A percentile compares a stretch with the other conserved stretches of the same genome.
phyloP scores from a whole-genome alignment of 2,113 vertebrate genomes.

The Tretioscincus oriximinensis region DNA sequence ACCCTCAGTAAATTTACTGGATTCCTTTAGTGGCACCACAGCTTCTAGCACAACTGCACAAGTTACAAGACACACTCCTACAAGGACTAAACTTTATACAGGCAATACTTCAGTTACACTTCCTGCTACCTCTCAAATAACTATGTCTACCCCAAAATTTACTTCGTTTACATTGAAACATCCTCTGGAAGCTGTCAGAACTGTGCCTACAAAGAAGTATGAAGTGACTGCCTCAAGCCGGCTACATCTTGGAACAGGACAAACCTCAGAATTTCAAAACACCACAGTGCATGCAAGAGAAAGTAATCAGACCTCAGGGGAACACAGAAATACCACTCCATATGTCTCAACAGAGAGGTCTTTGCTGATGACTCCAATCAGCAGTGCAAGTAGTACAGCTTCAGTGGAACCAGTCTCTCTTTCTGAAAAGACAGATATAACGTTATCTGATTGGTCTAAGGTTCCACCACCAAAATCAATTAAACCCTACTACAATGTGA shows the following conservation, averaged over 20 bases:
- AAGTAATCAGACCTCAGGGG: conserved; percentile 25
- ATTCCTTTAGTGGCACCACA: conserved; percentile 34
- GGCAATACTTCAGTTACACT: conserved; percentile 31
- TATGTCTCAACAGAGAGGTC: conserved; percentile 36
- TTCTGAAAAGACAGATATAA: conserved; percentile 28
- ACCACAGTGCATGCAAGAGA: conserved; percentile 33
- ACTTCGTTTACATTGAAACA: conserved; percentile 37
- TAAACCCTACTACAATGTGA: conserved; percentile 39
- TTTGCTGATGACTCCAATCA: conserved; percentile 19
- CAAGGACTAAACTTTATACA: conserved; percentile 27
- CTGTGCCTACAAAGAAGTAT: conserved; percentile 15
- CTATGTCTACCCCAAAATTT: background rate
- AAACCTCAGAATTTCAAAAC: conserved; percentile 50
- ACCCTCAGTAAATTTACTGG: conserved; percentile 43
- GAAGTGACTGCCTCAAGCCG: conserved; percentile 13
- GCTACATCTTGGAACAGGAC: conserved; percentile 30
- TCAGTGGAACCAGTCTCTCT: conserved; percentile 40
- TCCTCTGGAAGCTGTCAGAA: conserved; percentile 32
- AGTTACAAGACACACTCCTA: conserved; percentile 26
- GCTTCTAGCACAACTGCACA: conserved; percentile 35
- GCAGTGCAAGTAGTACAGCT: conserved; percentile 32
- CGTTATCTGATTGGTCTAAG: conserved; percentile 17
- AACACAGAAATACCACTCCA: conserved; percentile 36
- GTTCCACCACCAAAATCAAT: conserved; percentile 27
- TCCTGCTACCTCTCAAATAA: conserved; percentile 40